phyloP scores from a whole-genome alignment of 2,113 vertebrate genomes.

The Larimichthys polyactis region DNA sequence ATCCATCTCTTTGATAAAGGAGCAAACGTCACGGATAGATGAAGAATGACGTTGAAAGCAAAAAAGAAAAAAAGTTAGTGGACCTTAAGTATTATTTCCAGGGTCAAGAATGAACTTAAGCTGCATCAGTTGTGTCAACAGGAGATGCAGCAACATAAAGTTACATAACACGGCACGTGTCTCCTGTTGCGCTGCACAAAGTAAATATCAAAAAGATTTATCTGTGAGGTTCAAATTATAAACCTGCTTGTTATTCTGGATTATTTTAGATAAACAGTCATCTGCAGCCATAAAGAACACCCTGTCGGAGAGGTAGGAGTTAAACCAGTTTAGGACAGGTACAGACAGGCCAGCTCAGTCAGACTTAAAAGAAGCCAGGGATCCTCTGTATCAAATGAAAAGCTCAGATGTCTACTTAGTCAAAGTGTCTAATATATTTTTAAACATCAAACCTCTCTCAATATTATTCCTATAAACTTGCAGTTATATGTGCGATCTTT shows the following conservation, averaged over 20 bases:
- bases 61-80: not conserved
- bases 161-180: not conserved
- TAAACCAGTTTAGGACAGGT: constrained; percentile 67
- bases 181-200: not conserved
- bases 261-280: constrained; percentile 26
- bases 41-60: not conserved
- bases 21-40: not conserved
- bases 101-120: not conserved
- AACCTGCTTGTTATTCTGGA: not conserved
- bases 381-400: constrained; percentile 41
- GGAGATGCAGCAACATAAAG: not conserved
- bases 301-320: constrained; percentile 42
- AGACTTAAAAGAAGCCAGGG: constrained; percentile 46
- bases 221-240: not conserved
- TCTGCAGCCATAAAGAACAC: not conserved
- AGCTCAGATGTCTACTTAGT: constrained; percentile 6
- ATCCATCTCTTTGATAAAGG: not conserved
- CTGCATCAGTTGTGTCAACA: not conserved
- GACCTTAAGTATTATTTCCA: not conserved
- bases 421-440: not conserved
- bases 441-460: not conserved
- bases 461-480: not conserved
- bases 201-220: not conserved
- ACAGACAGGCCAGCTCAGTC: constrained; percentile 60
- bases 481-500: not conserved